phyloP scores from a whole-genome alignment of 2,113 vertebrate genomes.

The Bos taurus region DNA sequence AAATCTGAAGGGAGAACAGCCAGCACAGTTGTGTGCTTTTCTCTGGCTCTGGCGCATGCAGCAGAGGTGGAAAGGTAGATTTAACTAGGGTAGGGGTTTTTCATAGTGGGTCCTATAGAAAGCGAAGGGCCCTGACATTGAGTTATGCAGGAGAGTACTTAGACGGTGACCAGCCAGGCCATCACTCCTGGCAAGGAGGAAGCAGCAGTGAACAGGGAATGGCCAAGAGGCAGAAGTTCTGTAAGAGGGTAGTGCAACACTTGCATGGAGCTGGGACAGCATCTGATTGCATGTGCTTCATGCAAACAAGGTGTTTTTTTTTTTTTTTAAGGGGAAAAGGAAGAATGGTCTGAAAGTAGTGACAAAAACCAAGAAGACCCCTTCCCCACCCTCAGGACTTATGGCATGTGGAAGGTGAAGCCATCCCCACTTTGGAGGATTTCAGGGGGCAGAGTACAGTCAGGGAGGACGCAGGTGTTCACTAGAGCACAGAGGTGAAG shows the following conservation, averaged over 20 bases:
- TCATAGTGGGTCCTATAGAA: neutral
- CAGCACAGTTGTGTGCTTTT: neutral
- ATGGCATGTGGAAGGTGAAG: neutral
- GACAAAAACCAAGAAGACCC: neutral
- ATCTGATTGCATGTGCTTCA: neutral
- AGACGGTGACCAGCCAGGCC: fast-evolving
- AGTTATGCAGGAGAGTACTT: neutral
- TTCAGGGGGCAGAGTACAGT: neutral
- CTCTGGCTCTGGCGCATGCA: no score
- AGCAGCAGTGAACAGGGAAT: neutral
- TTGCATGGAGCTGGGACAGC: fast-evolving
- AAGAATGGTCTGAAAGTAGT: neutral
- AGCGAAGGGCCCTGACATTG: neutral
- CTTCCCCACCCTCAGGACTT: neutral
- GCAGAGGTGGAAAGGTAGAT: neutral
- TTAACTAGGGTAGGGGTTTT: neutral
- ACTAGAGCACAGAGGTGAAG: neutral
- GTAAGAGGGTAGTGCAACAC: neutral
- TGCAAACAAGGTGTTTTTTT: neutral
- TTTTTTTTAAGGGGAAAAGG: neutral
- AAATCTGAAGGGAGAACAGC: neutral
- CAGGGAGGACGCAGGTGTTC: neutral
- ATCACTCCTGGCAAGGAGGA: neutral
- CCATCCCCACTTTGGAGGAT: neutral
- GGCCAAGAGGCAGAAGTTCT: neutral